These are phyloP conservation scores for Drosophila demipolita DNA, from an alignment of 2,888 invertebrate species.

Conservation along the genomic window DNA sequence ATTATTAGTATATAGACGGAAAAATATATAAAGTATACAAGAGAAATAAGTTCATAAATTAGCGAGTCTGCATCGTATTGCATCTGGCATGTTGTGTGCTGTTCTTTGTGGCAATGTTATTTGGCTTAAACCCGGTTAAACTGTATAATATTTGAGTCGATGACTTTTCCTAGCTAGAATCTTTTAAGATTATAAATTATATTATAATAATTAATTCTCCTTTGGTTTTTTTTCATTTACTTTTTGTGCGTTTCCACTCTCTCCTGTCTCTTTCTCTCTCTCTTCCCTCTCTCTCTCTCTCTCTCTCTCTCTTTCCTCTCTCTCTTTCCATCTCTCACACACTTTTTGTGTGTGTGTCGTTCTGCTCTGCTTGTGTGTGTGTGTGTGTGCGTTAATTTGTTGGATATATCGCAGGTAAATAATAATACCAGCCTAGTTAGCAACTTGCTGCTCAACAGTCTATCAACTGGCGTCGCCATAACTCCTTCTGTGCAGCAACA, in stretches of 20 bases:
- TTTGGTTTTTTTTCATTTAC: not conserved
- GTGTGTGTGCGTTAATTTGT: constrained; percentile 2
- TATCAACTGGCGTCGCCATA: constrained; percentile 66
- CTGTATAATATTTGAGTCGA: not conserved
- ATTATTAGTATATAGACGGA: no score
- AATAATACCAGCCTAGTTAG: constrained; percentile 54
- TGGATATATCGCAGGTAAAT: constrained; percentile 68
- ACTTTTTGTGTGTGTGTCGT: not conserved
- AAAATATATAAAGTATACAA: not conserved
- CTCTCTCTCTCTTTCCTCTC: not conserved
- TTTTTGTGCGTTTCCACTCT: not conserved
- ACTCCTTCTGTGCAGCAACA: constrained; percentile 43
- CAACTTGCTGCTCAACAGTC: constrained; percentile 41
- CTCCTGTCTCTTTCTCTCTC: not conserved
- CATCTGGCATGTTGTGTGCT: not conserved
- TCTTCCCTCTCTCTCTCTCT: not conserved
- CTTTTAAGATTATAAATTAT: not conserved
- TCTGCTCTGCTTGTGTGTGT: not conserved
- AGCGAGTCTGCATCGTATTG: not conserved
- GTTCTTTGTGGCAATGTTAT: constrained; percentile 1
- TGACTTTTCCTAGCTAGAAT: not conserved
- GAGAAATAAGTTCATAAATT: not conserved
- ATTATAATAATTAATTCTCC: not conserved
- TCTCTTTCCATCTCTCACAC: not conserved
- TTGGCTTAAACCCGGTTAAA: not conserved